Evolutionary conservation across 2,797 vertebrate species (phyloP), one percentile per base, ranked within the genome.

Genomic region (Bradypodion ventrale): DNA sequence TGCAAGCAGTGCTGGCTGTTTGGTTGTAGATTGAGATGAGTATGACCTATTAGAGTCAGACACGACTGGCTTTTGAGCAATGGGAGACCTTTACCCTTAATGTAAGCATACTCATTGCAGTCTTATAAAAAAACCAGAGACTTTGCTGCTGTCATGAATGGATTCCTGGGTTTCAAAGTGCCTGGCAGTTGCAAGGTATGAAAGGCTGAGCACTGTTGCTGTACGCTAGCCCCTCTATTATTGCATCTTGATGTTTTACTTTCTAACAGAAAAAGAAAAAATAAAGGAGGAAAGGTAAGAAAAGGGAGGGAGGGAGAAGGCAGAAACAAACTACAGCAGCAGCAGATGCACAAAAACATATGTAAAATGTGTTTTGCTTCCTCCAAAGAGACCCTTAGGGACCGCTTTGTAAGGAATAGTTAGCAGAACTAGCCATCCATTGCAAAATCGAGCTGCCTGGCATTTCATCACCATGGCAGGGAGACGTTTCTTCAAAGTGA

Each of bases 401-500:
- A 84, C 70, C n/a, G 27, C 72, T 87, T 82, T 80, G 70, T 83
- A 72, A 84, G 80, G 2, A 35, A 9, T 88, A 89, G 87, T 87
- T 70, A 88, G 8, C 7, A 59, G 87, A 87, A 19, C 19, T 85
- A 66, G 32, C 3, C 23, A 87, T 52, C 70, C 65, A 69, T 19
- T 56, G 75, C 10, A 87, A 75, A 77, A 83, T 63, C 35, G 59
- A 78, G 52, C 32, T 86, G 21, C 85, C 56, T 87, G 12, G 9
- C 84, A 77, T 88, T 88, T 66, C 52, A 65, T 68, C 69, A 84
- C 73, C 66, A 77, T 2, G 1, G 27, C 86, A 74, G 40, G 8
- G 83, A 91, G 65, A 78, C 59, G 5, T 19, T 88, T 82, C 7
- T 3, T 91, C 10, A 75, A 78, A 69, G 46, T 0, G 0, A 90